These are phyloP conservation scores for Megalopta genalis DNA, from an alignment of 1,140 invertebrate genomes.

Conservation along the genomic window DNA sequence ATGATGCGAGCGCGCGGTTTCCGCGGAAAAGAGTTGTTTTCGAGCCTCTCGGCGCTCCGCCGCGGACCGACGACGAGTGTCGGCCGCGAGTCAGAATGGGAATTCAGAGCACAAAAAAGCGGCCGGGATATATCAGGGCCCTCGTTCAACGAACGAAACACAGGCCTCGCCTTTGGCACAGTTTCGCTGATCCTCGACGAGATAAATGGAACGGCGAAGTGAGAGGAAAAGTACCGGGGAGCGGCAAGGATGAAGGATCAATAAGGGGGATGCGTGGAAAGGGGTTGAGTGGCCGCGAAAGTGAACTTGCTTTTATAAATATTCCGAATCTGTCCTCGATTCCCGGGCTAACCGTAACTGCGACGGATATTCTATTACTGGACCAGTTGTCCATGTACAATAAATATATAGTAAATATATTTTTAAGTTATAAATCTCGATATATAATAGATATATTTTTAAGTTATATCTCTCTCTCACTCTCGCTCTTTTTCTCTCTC, in stretches of 20 bases:
- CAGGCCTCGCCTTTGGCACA: slow-evolving; percentile 30
- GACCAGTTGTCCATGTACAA: no score
- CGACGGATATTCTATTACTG: no score
- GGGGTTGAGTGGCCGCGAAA: slow-evolving; percentile 14
- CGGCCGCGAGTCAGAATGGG: background rate
- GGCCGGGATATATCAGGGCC: background rate
- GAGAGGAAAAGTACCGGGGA: slow-evolving; percentile 13
- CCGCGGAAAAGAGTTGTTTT: background rate
- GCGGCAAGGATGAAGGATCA: background rate
- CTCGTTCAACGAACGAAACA: slow-evolving; percentile 12
- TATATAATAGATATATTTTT: no score
- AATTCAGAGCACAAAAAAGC: background rate
- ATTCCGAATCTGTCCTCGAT: background rate
- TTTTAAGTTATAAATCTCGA: no score
- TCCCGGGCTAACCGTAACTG: background rate
- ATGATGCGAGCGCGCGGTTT: background rate
- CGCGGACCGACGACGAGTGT: background rate
- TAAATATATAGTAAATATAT: no score
- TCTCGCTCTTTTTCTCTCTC: no score
- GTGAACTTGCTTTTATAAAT: slow-evolving; percentile 22
- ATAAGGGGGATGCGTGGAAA: background rate
- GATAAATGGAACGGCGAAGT: slow-evolving; percentile 6
- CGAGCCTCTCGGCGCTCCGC: slow-evolving; percentile 7
- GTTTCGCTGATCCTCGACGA: slow-evolving; percentile 27
- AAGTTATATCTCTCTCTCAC: no score